A percentile compares a stretch with the other conserved stretches of the same genome.
These are phyloP conservation scores for Dasyurus viverrinus DNA, from an alignment of 2,113 vertebrate genomes.

Conservation along the genomic window DNA sequence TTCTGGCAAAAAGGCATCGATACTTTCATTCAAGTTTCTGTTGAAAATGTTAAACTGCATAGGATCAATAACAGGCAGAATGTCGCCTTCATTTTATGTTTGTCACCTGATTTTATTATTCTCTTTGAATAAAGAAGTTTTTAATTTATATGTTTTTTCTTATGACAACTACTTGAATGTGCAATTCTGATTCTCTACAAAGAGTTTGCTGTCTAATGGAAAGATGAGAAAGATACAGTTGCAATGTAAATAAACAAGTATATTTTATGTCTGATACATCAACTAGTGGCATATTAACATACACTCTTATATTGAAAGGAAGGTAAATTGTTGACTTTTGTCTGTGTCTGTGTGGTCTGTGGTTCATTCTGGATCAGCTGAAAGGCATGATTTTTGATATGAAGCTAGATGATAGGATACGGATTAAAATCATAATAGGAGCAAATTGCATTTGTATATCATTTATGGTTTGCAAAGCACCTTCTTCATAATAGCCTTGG, in stretches of 20 bases:
- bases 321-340: not conserved
- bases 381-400: not conserved
- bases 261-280: too few species aligned
- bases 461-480: not conserved
- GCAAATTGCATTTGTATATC: not conserved
- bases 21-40: not conserved
- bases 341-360: not conserved
- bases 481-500: not conserved
- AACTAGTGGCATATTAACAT: not conserved
- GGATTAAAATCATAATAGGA: not conserved
- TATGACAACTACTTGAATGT: slow-evolving; percentile 13
- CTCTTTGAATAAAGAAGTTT: slow-evolving; percentile 31
- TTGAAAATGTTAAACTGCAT: not conserved
- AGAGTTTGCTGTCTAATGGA: not conserved
- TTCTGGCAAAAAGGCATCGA: not conserved
- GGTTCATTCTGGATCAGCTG: slow-evolving; percentile 18
- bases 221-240: not conserved
- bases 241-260: too few species aligned
- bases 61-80: not conserved
- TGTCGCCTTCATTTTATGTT: slow-evolving; percentile 40
- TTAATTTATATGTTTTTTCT: slow-evolving; percentile 27
- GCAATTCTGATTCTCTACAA: slow-evolving; percentile 2
- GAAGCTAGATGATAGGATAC: not conserved
- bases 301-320: not conserved
- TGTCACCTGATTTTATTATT: slow-evolving; percentile 35